Base-by-base conservation (phyloP, 2,888 invertebrate species). In the Amblyjoppa fuscipennis region DNA sequence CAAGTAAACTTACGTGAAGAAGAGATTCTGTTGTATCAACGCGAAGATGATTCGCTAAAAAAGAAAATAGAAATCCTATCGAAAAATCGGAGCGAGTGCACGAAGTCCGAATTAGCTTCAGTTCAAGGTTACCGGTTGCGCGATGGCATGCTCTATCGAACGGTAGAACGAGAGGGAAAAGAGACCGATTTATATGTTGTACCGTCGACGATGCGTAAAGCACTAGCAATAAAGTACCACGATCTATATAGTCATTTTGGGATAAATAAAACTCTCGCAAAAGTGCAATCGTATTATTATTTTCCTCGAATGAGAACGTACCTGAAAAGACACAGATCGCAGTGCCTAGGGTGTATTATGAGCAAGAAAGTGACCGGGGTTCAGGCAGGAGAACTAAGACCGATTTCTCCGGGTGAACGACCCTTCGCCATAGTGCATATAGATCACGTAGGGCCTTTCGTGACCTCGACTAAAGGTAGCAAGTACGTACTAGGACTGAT, bases 371-470 rank as follows among this genome's bases (percentile, higher is more conserved):
- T 3, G 9, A 38, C 49, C 4, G 89, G 89, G 13, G 75, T 74
- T n/a, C 78, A 69, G 80, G 84, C 83, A 3, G 87, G 88, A 38
- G 49, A 75, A 20, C 64, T 90, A 20, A 84, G 89, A 61, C 88
- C 89, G 28, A 86, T 89, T 16, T 77, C 83, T 0, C 85, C 82
- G 3, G 88, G 85, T 11, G 31, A 34, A 25, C 28, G 85, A 64
- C 88, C 88, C 2, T 89, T 89, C 53, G 84, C 51, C 0, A 45
- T 83, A 3, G 75, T 89, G 0, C 87, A 88, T 56, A 16, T 34
- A 34, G 87, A 88, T 38, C 88, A 89, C 74, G 61, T 87, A 2
- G 87, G 88, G 34, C 88, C 89, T 1, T 86, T 87, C 45, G 49
- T 87, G 1, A 84, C 82, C 0, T 82, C 79, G 3, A 51, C 11